Base-by-base conservation (phyloP, 2,113 vertebrate genomes). In the Takifugu bimaculatus region DNA sequence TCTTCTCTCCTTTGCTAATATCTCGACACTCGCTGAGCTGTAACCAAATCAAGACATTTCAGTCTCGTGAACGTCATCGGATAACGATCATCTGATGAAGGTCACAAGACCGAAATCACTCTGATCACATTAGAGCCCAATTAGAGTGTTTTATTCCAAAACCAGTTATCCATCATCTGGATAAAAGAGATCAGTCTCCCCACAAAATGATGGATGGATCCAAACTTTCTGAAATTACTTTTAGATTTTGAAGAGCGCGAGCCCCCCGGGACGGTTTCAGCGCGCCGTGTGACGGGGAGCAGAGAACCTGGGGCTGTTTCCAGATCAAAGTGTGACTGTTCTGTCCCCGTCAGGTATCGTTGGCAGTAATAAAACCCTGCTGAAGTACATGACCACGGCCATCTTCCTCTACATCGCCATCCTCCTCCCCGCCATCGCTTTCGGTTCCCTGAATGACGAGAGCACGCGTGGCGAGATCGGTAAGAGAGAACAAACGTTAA, bases 321-420 rank as follows among this genome's bases (percentile, higher is more conserved):
- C 3, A 14, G 70, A 78, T 60, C 6, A 69, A 71, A 52, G 44
- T 63, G 35, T 82, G 82, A 81, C 70, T 57, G 50, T 74, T 77
- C 45, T 79, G 52, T 78, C 60, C 86, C 50, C 76, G 52, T 43
- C 81, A 99, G 96, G 97, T 81, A 83, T 99, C 28, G 91, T 95
- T 32, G 96, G 97, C 79, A 94, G 90, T 83, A 96, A 97, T 87
- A 98, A 94, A 89, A 90, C 94, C 54, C 91, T 98, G 78, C 92
- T 96, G 64, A 99, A 99, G 85, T 97, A 95, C 85, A 93, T 97
- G 91, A 99, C 96, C 15, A 98, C 97, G 3, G 94, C 95, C 84
- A 93, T 98, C 77, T 98, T 98, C 82, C 94, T 99, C 63, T 99
- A 99, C 88, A 98, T 98, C 13, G 93, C 94, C 75, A 97, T 97